Evolutionary conservation across 2,113 vertebrate species (phyloP).

Genomic region (Camelus bactrianus): DNA sequence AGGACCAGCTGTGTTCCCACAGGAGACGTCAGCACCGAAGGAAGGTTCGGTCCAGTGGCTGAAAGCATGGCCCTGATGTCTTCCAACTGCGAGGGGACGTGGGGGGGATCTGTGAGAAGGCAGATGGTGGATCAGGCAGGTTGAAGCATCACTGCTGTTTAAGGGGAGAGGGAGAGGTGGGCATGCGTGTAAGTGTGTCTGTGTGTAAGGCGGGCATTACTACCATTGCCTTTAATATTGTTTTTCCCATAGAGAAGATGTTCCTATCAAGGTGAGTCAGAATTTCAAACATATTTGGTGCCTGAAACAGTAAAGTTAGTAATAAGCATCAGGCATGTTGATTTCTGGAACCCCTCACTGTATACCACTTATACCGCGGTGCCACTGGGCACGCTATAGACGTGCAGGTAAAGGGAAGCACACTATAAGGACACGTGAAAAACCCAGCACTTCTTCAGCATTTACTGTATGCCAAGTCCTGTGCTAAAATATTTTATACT

Average conservation of each 20-base stretch:
- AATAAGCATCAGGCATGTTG: constrained; percentile 7
- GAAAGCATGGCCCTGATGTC: constrained; percentile 83
- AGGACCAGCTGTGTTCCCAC: constrained; percentile 87
- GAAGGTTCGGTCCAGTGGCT: constrained; percentile 77
- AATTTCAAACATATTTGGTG: constrained; percentile 48
- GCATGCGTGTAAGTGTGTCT: not conserved
- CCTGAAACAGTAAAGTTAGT: constrained; percentile 5
- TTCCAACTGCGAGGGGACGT: constrained; percentile 83
- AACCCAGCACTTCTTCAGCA: constrained; percentile 2
- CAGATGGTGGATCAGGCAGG: constrained; percentile 65
- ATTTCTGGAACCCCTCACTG: constrained; percentile 45
- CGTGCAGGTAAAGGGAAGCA: constrained; percentile 30
- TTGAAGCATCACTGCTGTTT: not conserved
- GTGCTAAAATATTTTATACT: not conserved
- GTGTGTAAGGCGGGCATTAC: not conserved
- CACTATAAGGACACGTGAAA: not conserved
- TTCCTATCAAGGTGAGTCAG: not conserved
- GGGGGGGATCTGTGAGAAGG: constrained; percentile 86
- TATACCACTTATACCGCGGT: not conserved
- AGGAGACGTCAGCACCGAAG: constrained; percentile 85
- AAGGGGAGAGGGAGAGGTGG: not conserved
- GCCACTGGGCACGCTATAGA: not conserved
- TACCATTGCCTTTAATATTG: not conserved
- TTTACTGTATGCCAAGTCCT: constrained; percentile 11
- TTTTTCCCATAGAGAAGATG: not conserved